Evolutionary conservation across 2,113 vertebrate species (phyloP).

Genomic region (Nothoprocta perdicaria): DNA sequence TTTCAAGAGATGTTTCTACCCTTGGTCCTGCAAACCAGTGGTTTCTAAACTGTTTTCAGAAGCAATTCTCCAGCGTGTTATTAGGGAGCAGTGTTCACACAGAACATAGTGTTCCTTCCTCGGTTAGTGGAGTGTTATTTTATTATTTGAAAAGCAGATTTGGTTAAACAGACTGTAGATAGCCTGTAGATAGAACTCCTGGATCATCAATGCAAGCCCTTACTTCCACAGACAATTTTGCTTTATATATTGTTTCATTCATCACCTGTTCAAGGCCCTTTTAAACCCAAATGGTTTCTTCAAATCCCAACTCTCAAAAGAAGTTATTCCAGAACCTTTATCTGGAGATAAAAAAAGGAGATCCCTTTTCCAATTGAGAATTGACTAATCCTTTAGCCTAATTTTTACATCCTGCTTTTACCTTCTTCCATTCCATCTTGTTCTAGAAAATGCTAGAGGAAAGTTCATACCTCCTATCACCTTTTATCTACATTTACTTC

Average conservation of each 20-base stretch:
- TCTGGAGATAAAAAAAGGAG: too few species aligned
- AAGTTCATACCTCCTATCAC: not conserved
- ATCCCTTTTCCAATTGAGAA: not conserved
- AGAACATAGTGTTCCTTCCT: not conserved
- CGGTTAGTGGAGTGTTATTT: not conserved
- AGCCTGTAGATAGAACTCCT: not conserved
- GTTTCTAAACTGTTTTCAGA: not conserved
- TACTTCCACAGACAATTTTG: not conserved
- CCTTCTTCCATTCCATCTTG: not conserved
- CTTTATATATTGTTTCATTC: not conserved
- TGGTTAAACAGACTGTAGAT: not conserved
- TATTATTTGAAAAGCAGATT: not conserved
- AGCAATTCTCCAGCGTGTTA: not conserved
- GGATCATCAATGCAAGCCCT: not conserved
- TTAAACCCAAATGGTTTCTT: not conserved
- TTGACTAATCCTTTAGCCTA: not conserved
- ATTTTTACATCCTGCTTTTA: not conserved
- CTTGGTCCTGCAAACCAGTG: not conserved
- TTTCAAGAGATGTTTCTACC: not conserved
- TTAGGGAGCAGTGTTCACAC: not conserved
- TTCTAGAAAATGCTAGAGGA: not conserved
- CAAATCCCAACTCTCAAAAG: not conserved
- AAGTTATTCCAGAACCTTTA: not conserved
- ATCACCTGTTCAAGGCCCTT: not conserved
- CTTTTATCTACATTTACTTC: not conserved